phyloP scores from a whole-genome alignment of 2,888 invertebrate genomes.

The Melanotus villosus region DNA sequence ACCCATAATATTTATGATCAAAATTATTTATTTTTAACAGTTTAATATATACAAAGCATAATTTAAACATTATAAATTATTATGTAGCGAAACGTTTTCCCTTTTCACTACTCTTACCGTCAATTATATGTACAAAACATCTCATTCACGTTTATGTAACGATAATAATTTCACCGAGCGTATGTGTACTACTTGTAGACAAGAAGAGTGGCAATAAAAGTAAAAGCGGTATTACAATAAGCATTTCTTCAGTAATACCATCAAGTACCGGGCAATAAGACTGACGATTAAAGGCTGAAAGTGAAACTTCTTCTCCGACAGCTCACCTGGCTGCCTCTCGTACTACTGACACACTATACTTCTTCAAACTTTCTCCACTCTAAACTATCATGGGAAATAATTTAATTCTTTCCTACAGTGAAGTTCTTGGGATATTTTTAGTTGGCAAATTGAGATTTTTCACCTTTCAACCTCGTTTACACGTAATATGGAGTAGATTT shows the following conservation, averaged over 20 bases:
- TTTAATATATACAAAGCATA: no score
- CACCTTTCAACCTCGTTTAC: no score
- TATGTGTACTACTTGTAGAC: conserved; percentile 21
- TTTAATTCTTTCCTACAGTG: background rate
- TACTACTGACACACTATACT: conserved; percentile 43
- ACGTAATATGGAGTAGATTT: no score
- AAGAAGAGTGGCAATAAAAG: conserved; percentile 33
- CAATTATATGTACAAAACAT: background rate
- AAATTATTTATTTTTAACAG: no score
- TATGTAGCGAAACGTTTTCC: no score
- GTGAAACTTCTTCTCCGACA: conserved; percentile 43
- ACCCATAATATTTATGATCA: no score
- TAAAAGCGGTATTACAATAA: conserved; percentile 34
- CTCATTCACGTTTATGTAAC: conserved; percentile 21
- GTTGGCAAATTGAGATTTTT: no score
- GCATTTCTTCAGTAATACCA: conserved; percentile 26
- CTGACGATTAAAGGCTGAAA: conserved; percentile 39
- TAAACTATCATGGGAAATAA: conserved; percentile 21
- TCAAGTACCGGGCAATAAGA: conserved; percentile 25
- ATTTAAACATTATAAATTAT: no score
- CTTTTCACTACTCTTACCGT: no score
- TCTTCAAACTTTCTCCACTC: conserved; percentile 37
- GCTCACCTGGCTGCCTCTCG: conserved; percentile 29
- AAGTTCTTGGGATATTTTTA: no score
- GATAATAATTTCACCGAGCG: background rate